Evolutionary conservation across 2,888 invertebrate genomes (phyloP), one percentile per base, ranked within the genome.

Genomic region (Asteroscopus sphinx): DNA sequence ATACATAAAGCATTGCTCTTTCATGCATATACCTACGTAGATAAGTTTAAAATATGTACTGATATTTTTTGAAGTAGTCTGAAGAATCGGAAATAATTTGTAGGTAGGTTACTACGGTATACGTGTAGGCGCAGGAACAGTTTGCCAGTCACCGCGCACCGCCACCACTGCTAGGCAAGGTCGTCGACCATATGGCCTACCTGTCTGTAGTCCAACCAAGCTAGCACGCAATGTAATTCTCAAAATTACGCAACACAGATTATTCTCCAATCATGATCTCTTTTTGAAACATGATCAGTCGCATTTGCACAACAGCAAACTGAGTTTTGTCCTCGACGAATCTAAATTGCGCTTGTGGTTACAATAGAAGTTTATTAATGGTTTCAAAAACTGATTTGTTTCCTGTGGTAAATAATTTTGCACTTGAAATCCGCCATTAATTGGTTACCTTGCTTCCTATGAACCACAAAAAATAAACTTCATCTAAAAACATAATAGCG

Each of bases 141-240:
- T 83, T 85, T 61, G 76, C 85, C 85, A 81, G 81, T 88, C 85
- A 79, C 88, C 78, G 67, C 62, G 88, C 85, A 79, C 88, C 78
- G 67, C 62, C 74, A 71, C 51, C 63, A 57, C 56, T 62, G 62
- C 70, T 77, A 81, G 78, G 79, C 90, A 90, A 90, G 90, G 90
- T 85, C 90, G 85, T 70, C 88, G 88, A 86, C 90, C 90, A 90
- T 90, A 89, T 90, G 90, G 89, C 83, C 79, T 85, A 84, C 83
- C 83, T 82, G 82, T 76, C 73, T 76, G 63, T 68, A 71, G 45
- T 51, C 59, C 37, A 75, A 71, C 68, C 68, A 71, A 73, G 51
- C 68, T 60, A 73, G 64, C 80, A 70, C 63, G 76, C 75, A 75
- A 79, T 73, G 63, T 56, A 51, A 77, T 67, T 70, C 74, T 74